Evolutionary conservation across 2,113 vertebrate species (phyloP).

Genomic region (Sceloporus undulatus): DNA sequence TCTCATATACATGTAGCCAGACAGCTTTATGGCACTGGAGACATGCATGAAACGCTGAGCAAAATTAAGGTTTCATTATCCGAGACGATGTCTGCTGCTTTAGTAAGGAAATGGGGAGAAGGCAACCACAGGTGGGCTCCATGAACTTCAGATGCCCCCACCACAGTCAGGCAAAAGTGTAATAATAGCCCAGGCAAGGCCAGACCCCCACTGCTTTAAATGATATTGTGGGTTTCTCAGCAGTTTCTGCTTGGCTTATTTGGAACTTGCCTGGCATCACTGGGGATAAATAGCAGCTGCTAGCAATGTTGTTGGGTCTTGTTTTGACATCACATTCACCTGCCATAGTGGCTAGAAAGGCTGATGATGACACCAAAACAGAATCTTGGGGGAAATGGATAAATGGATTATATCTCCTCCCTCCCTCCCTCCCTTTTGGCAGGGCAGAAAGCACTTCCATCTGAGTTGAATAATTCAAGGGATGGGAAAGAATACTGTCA

Average conservation of each 20-base stretch:
- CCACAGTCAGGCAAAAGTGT: conserved; percentile 33
- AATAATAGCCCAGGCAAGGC: conserved; percentile 74
- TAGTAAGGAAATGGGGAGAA: conserved; percentile 36
- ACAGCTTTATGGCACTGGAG: conserved; percentile 59
- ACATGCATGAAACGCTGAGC: conserved; percentile 53
- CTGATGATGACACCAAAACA: fast-evolving
- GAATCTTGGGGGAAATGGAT: neutral
- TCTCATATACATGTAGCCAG: conserved; percentile 62
- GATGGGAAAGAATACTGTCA: too few relatives aligned
- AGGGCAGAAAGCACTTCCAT: too few relatives aligned
- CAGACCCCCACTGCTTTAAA: conserved; percentile 53
- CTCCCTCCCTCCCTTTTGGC: too few relatives aligned
- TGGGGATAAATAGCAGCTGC: conserved; percentile 63
- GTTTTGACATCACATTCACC: neutral
- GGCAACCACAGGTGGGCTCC: conserved; percentile 51
- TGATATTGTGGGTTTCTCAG: conserved; percentile 56
- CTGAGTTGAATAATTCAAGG: neutral
- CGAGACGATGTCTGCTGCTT: conserved; percentile 39
- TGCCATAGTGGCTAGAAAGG: neutral
- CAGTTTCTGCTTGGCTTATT: conserved; percentile 17
- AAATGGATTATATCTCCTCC: neutral
- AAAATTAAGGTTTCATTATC: conserved; percentile 63
- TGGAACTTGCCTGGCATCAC: conserved; percentile 55
- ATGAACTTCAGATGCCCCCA: conserved; percentile 66
- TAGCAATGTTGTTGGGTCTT: neutral